Base-by-base conservation (phyloP, 2,888 invertebrate genomes). In the Zonitis immaculata region DNA sequence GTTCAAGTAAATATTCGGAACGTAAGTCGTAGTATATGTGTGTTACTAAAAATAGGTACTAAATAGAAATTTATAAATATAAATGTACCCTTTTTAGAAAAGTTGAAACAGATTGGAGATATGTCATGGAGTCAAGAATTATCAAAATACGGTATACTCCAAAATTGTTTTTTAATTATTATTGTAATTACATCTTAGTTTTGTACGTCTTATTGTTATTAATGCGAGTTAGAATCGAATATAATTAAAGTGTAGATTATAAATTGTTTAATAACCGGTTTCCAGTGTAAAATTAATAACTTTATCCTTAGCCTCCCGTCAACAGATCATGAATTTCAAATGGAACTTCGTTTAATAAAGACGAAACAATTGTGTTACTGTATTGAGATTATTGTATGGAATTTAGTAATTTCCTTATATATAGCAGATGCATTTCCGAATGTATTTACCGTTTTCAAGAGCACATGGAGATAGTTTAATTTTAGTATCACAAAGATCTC, bases 21-120 rank as follows among this genome's bases (percentile, higher is more conserved):
- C 71, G 70, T 69, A 63, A 45, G 71, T 73, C 73, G 59, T 43
- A 47, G 66, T n/a, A n/a, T 49, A 50, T 46, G 55, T 52, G 47
- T 53, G 44, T 42, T 30, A 57, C 62, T 70, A 72, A 64, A 73
- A 71, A 72, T 72, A 72, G 70, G 63, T 62, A 66, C 66, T 67
- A 69, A 69, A 66, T 62, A 62, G 60, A 62, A 56, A 60, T 61
- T 60, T 59, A 61, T 60, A 63, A 61, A 58, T 60, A 62, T 47
- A 12, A 43, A 27, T 18, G 25, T 18, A 44, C 47, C 32, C 32
- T 14, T 35, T 35, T 9, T 8, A n/a, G n/a, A n/a, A n/a, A n/a
- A n/a, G n/a, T n/a, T n/a, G n/a, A n/a, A n/a, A n/a, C n/a, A n/a
- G n/a, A n/a, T n/a, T n/a, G n/a, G n/a, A n/a, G n/a, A n/a, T n/a